Evolutionary conservation across 2,797 vertebrate genomes (phyloP).

Genomic region (Sciurus vulgaris): DNA sequence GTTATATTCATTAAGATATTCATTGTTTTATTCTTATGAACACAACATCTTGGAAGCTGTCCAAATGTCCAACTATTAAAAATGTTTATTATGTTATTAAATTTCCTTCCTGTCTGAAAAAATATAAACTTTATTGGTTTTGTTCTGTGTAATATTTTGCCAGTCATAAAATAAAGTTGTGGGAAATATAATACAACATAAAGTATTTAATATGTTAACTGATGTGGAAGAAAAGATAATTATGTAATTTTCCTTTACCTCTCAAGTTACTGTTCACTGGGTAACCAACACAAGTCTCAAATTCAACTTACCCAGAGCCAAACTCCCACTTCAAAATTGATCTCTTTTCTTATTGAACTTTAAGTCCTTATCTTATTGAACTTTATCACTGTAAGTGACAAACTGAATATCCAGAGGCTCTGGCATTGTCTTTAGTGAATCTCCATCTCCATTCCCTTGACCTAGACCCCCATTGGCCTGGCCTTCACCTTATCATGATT

Average conservation of each 20-base stretch:
- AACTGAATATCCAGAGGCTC: neutral
- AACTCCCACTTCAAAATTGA: neutral
- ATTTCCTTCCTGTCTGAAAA: neutral
- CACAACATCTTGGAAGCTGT: neutral
- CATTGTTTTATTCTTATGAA: neutral
- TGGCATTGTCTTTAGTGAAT: neutral
- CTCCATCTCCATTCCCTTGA: neutral
- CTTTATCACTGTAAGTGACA: neutral
- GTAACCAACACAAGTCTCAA: neutral
- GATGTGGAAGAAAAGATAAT: neutral
- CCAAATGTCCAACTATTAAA: neutral
- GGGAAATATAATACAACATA: neutral
- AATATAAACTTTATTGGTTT: neutral
- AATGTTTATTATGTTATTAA: neutral
- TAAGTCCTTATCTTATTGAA: neutral
- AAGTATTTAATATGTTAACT: neutral
- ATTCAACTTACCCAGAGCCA: neutral
- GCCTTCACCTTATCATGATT: neutral
- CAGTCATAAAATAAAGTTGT: neutral
- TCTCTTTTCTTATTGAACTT: neutral
- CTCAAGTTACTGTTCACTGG: neutral
- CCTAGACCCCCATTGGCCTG: neutral
- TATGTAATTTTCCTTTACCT: neutral
- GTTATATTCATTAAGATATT: neutral
- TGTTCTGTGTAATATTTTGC: neutral